A percentile compares a stretch with the other conserved stretches of the same genome.
Conservation (phyloP, 2,113 vertebrate species). For the Erpornis zantholeuca region DNA sequence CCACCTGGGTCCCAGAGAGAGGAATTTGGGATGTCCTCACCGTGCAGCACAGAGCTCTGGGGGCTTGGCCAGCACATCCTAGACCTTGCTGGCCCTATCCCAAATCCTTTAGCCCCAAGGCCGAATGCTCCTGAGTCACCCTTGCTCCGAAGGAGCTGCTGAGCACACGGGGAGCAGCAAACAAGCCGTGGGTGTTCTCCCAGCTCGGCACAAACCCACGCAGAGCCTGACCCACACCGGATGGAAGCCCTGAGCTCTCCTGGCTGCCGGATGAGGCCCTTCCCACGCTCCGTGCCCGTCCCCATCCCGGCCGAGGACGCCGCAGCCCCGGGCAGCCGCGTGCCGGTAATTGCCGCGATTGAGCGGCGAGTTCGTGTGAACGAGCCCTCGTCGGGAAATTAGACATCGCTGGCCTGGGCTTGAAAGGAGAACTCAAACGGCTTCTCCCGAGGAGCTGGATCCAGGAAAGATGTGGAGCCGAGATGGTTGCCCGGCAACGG, state of each 20-base stretch:
- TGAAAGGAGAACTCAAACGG: background rate
- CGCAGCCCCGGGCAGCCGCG: background rate
- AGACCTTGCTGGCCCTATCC: background rate
- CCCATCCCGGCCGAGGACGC: background rate
- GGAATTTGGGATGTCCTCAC: too few species aligned
- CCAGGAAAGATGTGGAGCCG: background rate
- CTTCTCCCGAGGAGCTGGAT: background rate
- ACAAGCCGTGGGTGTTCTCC: rapidly evolving
- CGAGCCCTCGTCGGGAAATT: conserved; percentile 11
- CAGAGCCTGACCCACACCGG: background rate
- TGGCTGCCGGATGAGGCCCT: background rate
- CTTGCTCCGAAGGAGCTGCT: background rate
- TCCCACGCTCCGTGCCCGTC: background rate
- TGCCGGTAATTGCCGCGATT: background rate
- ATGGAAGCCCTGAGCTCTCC: background rate
- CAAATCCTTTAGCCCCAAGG: rapidly evolving
- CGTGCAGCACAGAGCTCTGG: too few species aligned
- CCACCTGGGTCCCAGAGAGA: background rate
- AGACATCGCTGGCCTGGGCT: background rate
- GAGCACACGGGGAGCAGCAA: background rate
- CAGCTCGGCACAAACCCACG: rapidly evolving
- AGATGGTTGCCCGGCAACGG: conserved; percentile 17
- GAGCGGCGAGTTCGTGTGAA: background rate
- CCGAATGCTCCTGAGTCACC: background rate
- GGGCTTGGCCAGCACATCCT: background rate